Evolutionary conservation across 2,113 vertebrate genomes (phyloP), one percentile per base, ranked within the genome.

Genomic region (Candoia aspera): DNA sequence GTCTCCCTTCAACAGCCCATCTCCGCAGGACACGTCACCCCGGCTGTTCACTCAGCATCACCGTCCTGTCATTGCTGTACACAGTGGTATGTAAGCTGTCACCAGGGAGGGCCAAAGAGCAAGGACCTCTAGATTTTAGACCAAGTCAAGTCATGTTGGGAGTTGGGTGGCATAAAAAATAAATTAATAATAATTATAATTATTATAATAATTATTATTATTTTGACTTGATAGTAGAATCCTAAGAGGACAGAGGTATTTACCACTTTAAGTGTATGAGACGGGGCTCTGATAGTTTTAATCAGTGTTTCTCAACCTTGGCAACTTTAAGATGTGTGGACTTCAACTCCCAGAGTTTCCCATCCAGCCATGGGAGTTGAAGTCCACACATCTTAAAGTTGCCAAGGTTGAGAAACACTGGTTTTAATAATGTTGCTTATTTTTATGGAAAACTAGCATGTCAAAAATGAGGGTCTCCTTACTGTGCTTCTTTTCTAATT

Each of bases 41-140:
- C 98, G 99, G 86, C 97, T 99, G 94, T 99, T 99, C 97, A 99
- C 99, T 0, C 99, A 99, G 96, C 99, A 99, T 97, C 99, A 99
- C 97, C 98, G 99, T 97, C 99, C 99, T 0, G 99, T 99, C 97
- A 99, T 99, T 13, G 99, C 99, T 2, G 99, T 99, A 95, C 99
- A 99, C 98, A 99, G 99, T 73, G 99, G 99, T 99, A 95, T 97
- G 99, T 94, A 29, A 19, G n/a, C 8, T 3, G 29, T n/a, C 12
- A 13, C 26, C 37, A 11, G 19, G 79, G 73, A 60, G 23, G 55
- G 73, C 59, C 11, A 8, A 23, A 54, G 29, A 23, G 3, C 29
- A 24, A 33, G 19, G 6, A 8, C 1, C 8, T 9, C 49, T 21
- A 8, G 57, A 42, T 21, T 42, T 37, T 59, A 37, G 9, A 26